A percentile compares a stretch with the other conserved stretches of the same genome.
phyloP scores from a whole-genome alignment of 2,888 invertebrate species.

The Ethmia dodecea region DNA sequence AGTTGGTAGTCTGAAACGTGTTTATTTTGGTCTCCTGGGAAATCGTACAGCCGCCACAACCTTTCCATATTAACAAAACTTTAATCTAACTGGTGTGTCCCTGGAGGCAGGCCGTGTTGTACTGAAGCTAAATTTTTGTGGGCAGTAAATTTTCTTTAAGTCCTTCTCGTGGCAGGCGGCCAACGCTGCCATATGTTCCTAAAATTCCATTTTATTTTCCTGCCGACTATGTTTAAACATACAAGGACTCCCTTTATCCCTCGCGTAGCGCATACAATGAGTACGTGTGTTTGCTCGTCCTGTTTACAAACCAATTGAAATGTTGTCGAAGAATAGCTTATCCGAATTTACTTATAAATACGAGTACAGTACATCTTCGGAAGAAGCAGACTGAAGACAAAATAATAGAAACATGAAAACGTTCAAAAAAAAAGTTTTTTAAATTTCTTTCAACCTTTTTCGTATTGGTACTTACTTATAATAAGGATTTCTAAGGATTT shows the following conservation, averaged over 20 bases:
- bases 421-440: too few species aligned
- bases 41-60: constrained; percentile 39
- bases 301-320: constrained; percentile 34
- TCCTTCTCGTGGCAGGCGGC: constrained; percentile 51
- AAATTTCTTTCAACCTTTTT: too few species aligned
- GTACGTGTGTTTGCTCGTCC: not conserved
- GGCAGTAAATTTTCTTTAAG: constrained; percentile 63
- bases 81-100: constrained; percentile 49
- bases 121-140: constrained; percentile 51
- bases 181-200: constrained; percentile 48
- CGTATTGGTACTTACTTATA: too few species aligned
- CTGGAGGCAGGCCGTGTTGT: constrained; percentile 30
- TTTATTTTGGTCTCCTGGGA: constrained; percentile 48
- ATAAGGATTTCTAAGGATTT: too few species aligned
- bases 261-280: constrained; percentile 7
- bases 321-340: constrained; percentile 28
- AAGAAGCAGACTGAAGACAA: too few species aligned
- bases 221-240: constrained; percentile 37
- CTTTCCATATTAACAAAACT: constrained; percentile 61
- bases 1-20: constrained; percentile 39
- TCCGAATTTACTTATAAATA: constrained; percentile 33
- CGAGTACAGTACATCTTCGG: constrained; percentile 35
- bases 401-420: too few species aligned
- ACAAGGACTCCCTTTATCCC: constrained; percentile 23
- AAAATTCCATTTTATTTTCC: constrained; percentile 42